A percentile compares a stretch with the other conserved stretches of the same genome.
Conservation (phyloP, 2,797 vertebrate species). For the Lycodopsis pacificus region DNA sequence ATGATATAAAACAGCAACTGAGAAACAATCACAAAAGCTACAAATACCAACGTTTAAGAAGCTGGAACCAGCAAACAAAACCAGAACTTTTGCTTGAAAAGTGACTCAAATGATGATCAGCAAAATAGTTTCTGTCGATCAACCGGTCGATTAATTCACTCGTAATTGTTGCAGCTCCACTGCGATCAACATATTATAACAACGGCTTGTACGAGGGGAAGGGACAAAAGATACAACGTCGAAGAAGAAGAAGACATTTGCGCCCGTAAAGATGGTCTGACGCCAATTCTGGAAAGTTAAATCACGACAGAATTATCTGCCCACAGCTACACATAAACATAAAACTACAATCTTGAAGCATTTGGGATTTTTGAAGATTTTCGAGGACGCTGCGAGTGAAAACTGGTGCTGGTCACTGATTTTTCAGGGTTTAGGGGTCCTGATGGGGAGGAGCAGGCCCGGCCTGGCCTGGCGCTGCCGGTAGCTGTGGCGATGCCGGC, state of each 20-base stretch:
- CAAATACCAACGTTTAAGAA: background rate
- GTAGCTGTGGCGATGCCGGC: constrained; percentile 65
- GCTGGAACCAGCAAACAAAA: background rate
- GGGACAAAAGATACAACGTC: background rate
- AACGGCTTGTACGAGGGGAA: background rate
- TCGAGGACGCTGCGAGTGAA: background rate
- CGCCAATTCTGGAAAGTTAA: background rate
- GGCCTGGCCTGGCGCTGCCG: constrained; percentile 61
- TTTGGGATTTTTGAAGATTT: background rate
- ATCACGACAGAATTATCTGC: background rate
- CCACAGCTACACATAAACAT: background rate
- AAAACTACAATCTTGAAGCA: background rate
- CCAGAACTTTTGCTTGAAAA: background rate
- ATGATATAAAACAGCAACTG: background rate
- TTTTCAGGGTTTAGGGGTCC: constrained; percentile 37
- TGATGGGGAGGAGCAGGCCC: constrained; percentile 64
- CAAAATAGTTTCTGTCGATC: background rate
- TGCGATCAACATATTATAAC: background rate
- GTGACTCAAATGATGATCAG: background rate
- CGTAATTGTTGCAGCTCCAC: background rate
- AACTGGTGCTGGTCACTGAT: constrained; percentile 15
- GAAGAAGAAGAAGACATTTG: background rate
- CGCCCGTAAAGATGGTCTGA: background rate
- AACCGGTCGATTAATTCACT: background rate
- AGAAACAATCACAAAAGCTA: background rate